A percentile compares a stretch with the other conserved stretches of the same genome.
Conservation (phyloP, 2,797 vertebrate genomes). For the Eulemur rubriventer region DNA sequence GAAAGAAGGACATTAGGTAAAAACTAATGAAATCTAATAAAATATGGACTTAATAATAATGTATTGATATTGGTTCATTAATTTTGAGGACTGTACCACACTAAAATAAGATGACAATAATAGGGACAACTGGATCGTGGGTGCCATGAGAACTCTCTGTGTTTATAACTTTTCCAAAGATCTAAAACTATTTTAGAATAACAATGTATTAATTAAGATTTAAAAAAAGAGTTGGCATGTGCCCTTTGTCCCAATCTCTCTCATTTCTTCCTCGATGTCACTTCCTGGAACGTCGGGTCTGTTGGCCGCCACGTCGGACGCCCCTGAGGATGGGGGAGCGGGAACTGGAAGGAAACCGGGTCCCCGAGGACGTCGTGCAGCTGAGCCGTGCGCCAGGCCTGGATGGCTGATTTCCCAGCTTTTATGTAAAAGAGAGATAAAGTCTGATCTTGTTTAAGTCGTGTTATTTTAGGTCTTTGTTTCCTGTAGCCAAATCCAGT, state of each 20-base stretch:
- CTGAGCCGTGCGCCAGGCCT: background rate
- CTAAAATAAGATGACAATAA: background rate
- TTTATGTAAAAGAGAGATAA: conserved; percentile 35
- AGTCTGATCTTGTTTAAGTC: conserved; percentile 23
- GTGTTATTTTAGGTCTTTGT: conserved; percentile 49
- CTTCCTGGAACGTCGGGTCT: background rate
- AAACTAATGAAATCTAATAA: background rate
- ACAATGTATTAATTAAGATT: background rate
- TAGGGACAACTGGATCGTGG: background rate
- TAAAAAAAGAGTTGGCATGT: background rate
- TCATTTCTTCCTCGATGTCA: background rate
- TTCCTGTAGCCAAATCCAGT: conserved; percentile 34
- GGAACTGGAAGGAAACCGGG: background rate
- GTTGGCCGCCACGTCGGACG: background rate
- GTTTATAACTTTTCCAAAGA: background rate
- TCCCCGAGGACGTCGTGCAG: background rate
- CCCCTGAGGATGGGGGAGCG: background rate
- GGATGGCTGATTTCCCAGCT: background rate
- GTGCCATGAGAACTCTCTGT: background rate
- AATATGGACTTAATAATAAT: background rate
- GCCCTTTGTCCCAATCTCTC: background rate
- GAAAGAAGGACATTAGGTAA: background rate
- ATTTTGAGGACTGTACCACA: background rate
- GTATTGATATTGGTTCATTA: background rate
- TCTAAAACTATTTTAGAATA: background rate